phyloP scores from a whole-genome alignment of 2,888 invertebrate genomes.

The Pseudanteris insignis region DNA sequence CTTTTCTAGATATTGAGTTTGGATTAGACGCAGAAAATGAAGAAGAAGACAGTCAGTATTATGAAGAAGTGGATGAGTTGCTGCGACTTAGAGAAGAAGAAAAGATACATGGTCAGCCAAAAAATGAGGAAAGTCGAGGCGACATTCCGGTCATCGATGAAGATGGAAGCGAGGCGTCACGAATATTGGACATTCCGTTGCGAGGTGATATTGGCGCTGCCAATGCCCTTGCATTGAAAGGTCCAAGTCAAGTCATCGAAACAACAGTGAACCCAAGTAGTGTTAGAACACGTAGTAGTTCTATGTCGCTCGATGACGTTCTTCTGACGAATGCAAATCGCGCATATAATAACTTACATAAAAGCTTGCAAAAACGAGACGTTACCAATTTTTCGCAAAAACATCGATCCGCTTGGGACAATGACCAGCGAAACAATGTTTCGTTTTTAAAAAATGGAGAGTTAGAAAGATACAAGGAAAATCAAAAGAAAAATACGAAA shows the following conservation, averaged over 20 bases:
- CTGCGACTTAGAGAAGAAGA: slow-evolving; percentile 51
- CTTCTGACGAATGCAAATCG: slow-evolving; percentile 33
- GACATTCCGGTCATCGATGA: slow-evolving; percentile 51
- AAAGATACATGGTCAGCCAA: slow-evolving; percentile 33
- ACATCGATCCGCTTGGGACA: slow-evolving; percentile 54
- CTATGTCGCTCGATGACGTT: slow-evolving; percentile 28
- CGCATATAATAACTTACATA: slow-evolving; percentile 9
- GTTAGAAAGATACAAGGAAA: slow-evolving; percentile 16
- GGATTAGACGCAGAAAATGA: slow-evolving; percentile 47
- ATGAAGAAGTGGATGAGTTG: slow-evolving; percentile 58
- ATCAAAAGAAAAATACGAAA: slow-evolving; percentile 25
- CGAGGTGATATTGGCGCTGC: slow-evolving; percentile 57
- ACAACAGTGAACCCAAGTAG: slow-evolving; percentile 11
- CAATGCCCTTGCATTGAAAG: slow-evolving; percentile 19
- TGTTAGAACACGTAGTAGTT: slow-evolving; percentile 19
- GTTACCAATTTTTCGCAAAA: slow-evolving; percentile 47
- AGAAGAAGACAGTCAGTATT: slow-evolving; percentile 46
- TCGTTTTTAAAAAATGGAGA: slow-evolving; percentile 16
- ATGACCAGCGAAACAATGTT: slow-evolving; percentile 54
- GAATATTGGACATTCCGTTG: slow-evolving; percentile 47
- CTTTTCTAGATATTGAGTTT: slow-evolving; percentile 21
- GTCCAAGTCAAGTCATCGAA: slow-evolving; percentile 4
- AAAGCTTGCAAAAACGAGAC: slow-evolving; percentile 42
- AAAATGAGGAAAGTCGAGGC: slow-evolving; percentile 49
- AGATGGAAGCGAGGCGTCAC: slow-evolving; percentile 11